Conservation (phyloP, 2,888 invertebrate genomes). For the Ichneumon xanthorius region DNA sequence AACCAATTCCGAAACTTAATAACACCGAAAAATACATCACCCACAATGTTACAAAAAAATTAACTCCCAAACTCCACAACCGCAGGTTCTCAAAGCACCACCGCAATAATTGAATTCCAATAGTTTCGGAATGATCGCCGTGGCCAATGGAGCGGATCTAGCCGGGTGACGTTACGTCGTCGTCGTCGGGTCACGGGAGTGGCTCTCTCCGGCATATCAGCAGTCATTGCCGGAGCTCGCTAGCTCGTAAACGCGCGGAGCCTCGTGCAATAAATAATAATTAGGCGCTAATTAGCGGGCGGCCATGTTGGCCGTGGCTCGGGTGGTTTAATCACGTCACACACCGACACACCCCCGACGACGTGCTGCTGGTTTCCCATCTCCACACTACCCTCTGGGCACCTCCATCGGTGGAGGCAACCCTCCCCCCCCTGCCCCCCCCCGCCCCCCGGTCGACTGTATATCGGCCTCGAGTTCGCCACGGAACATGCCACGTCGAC, state of each 20-base stretch:
- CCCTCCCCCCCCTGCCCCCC: neutral
- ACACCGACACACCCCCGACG: slow-evolving; percentile 73
- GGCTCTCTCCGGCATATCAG: slow-evolving; percentile 32
- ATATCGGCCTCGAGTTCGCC: slow-evolving; percentile 53
- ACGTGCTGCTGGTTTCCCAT: slow-evolving; percentile 57
- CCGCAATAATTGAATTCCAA: no score
- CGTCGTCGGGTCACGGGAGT: slow-evolving; percentile 39
- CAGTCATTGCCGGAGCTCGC: slow-evolving; percentile 13
- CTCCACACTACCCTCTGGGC: slow-evolving; percentile 56
- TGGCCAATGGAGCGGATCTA: no score
- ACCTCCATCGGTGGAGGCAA: slow-evolving; percentile 55
- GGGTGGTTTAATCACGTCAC: slow-evolving; percentile 80
- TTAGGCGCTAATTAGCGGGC: slow-evolving; percentile 83
- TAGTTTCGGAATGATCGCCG: no score
- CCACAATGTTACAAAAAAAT: no score
- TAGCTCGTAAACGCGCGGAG: slow-evolving; percentile 38
- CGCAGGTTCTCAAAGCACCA: no score
- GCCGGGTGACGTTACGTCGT: neutral
- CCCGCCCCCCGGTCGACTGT: neutral
- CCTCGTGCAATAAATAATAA: slow-evolving; percentile 82
- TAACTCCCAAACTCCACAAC: no score
- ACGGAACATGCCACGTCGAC: slow-evolving; percentile 66
- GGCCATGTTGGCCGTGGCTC: slow-evolving; percentile 78
- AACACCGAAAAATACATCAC: no score
- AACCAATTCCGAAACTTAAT: no score